These are phyloP conservation scores for Drosophila fuyamai DNA, from an alignment of 1,140 invertebrate genomes.

Conservation along the genomic window DNA sequence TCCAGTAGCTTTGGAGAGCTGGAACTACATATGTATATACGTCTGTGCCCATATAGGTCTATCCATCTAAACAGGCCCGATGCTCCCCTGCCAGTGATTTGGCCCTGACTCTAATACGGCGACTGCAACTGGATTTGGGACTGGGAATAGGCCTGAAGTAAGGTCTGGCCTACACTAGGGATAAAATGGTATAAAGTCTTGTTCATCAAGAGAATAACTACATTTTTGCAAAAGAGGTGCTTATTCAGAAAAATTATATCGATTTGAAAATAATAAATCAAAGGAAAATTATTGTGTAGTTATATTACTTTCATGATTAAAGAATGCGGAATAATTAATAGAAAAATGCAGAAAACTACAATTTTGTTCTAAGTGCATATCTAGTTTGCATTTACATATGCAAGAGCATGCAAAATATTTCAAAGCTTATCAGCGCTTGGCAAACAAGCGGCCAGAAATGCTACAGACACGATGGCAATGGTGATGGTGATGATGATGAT, in stretches of 20 bases:
- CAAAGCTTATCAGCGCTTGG: conserved; percentile 58
- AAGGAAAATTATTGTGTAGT: too few relatives aligned
- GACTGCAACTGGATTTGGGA: conserved; percentile 4
- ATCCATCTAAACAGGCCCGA: conserved; percentile 3
- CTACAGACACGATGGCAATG: conserved; percentile 2
- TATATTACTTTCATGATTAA: too few relatives aligned
- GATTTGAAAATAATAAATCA: too few relatives aligned
- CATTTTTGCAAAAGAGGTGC: neutral
- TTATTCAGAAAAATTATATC: too few relatives aligned
- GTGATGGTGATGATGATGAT: conserved; percentile 10
- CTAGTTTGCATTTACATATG: conserved; percentile 47
- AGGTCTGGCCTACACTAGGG: neutral
- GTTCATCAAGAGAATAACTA: too few relatives aligned
- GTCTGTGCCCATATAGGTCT: conserved; percentile 14
- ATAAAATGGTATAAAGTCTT: neutral
- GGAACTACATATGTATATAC: conserved; percentile 22
- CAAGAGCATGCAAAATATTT: conserved; percentile 56
- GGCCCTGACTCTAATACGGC: conserved; percentile 6
- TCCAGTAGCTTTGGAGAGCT: neutral
- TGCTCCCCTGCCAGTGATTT: conserved; percentile 2
- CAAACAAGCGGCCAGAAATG: conserved; percentile 43
- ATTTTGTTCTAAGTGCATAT: neutral
- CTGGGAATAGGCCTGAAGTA: neutral
- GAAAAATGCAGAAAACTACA: too few relatives aligned
- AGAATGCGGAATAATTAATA: too few relatives aligned